A percentile compares a stretch with the other conserved stretches of the same genome.
phyloP scores from a whole-genome alignment of 2,797 vertebrate species.

The Microctenopoma lineatum region DNA sequence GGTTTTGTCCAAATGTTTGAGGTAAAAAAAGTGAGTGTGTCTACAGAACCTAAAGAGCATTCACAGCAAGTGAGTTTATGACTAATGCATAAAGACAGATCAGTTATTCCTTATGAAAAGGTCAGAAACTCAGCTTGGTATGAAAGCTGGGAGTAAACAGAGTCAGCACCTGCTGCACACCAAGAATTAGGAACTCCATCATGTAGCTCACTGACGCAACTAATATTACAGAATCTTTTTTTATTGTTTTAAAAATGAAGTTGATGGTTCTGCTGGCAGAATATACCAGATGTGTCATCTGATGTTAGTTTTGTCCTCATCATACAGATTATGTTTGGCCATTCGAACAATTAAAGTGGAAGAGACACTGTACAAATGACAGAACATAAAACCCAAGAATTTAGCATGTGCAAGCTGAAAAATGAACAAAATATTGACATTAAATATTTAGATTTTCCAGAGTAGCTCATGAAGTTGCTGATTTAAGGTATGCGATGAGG shows the following conservation, averaged over 20 bases:
- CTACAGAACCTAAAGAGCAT: not conserved
- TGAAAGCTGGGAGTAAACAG: not conserved
- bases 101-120: not conserved
- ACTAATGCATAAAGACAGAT: not conserved
- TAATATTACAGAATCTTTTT: not conserved
- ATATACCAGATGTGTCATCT: slow-evolving; percentile 18
- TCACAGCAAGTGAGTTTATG: slow-evolving; percentile 3
- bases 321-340: slow-evolving; percentile 56
- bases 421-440: slow-evolving; percentile 45
- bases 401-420: slow-evolving; percentile 37
- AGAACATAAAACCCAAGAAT: slow-evolving; percentile 56
- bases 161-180: slow-evolving; percentile 29
- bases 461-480: slow-evolving; percentile 82
- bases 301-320: slow-evolving; percentile 1
- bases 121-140: slow-evolving; percentile 23
- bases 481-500: slow-evolving; percentile 88
- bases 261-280: slow-evolving; percentile 6
- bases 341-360: slow-evolving; percentile 30
- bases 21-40: slow-evolving; percentile 4
- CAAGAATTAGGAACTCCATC: not conserved
- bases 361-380: slow-evolving; percentile 48
- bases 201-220: not conserved
- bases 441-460: slow-evolving; percentile 52
- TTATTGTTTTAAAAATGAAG: slow-evolving; percentile 11
- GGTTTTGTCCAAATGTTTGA: not conserved